Evolutionary conservation across 1,140 invertebrate genomes (phyloP), one percentile per base, ranked within the genome.

Genomic region (Amyelois transitella): DNA sequence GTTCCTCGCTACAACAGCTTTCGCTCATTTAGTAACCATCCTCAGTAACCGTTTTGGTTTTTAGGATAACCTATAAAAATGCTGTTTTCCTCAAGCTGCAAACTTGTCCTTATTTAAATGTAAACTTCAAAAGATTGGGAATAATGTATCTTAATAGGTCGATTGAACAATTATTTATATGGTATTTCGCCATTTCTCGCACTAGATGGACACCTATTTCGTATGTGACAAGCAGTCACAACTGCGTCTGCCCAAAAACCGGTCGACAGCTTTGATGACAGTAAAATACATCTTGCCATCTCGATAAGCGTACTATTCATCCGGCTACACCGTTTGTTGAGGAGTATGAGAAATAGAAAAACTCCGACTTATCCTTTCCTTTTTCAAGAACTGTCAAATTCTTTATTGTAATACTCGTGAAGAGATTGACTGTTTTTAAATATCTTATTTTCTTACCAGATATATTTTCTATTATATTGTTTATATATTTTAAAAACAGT

Each of bases 281-380:
- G 22, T 47, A 90, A 17, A 73, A 85, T 81, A n/a, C 71, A 43
- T 19, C 77, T 60, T 14, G 72, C 71, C 51, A 67, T 83, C 64
- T 86, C 82, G 3, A 67, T 72, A 21, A 88, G 61, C 19, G 83
- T 82, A 21, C 74, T 53, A 53, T 81, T 86, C 61, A 85, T 78
- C 17, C 88, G 17, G 85, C 64, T 2, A 88, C 69, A 52, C 84
- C 81, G 74, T 90, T 90, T 79, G 69, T 66, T 91, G 75, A 18
- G 89, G 88, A 5, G 77, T 85, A 53, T 80, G 69, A 21, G 79
- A 67, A 48, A 82, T 67, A 12, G 80, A 83, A 43, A 65, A 74
- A 53, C 88, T 69, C n/a, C n/a, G n/a, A n/a, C n/a, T n/a, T n/a
- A n/a, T n/a, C 87, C 86, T 50, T 72, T 75, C 57, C 67, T 14